These are phyloP conservation scores for Apodemia zela DNA, from an alignment of 2,888 invertebrate genomes.

Conservation along the genomic window DNA sequence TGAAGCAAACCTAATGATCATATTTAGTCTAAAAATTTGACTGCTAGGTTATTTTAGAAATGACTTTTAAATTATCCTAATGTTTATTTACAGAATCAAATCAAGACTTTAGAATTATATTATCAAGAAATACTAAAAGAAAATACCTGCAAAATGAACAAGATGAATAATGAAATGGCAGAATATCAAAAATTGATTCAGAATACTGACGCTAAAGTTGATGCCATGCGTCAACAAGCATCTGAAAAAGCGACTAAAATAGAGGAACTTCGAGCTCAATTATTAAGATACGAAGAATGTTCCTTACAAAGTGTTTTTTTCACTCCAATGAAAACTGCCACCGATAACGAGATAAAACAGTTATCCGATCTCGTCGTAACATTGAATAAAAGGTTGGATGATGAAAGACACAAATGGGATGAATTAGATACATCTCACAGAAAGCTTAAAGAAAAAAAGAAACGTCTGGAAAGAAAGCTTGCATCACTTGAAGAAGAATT, in stretches of 20 bases:
- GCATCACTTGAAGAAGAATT: conserved; percentile 49
- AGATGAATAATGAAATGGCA: conserved; percentile 59
- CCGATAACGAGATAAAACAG: conserved; percentile 82
- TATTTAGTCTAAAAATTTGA: too few species aligned
- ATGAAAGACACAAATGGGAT: conserved; percentile 80
- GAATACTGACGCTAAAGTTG: conserved; percentile 73
- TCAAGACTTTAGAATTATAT: conserved; percentile 62
- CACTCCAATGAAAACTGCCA: conserved; percentile 76
- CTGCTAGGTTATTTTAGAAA: background rate
- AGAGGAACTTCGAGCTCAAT: conserved; percentile 65
- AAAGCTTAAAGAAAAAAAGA: conserved; percentile 77
- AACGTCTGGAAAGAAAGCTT: conserved; percentile 54
- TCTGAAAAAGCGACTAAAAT: conserved; percentile 69
- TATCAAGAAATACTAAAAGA: conserved; percentile 75
- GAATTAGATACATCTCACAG: conserved; percentile 78
- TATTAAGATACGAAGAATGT: conserved; percentile 67
- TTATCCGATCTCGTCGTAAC: conserved; percentile 80
- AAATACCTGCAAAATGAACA: conserved; percentile 70
- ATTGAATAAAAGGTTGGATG: conserved; percentile 78
- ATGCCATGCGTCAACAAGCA: conserved; percentile 67
- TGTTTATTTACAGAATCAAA: conserved; percentile 64
- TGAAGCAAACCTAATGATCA: too few species aligned
- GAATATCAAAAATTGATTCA: conserved; percentile 63
- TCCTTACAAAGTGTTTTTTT: conserved; percentile 72
- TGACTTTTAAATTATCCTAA: conserved; percentile 4